Evolutionary conservation across 92 coral and sea anemone genomes (phyloP), one percentile per base, ranked within the genome.

Genomic region (Nematostella vectensis): DNA sequence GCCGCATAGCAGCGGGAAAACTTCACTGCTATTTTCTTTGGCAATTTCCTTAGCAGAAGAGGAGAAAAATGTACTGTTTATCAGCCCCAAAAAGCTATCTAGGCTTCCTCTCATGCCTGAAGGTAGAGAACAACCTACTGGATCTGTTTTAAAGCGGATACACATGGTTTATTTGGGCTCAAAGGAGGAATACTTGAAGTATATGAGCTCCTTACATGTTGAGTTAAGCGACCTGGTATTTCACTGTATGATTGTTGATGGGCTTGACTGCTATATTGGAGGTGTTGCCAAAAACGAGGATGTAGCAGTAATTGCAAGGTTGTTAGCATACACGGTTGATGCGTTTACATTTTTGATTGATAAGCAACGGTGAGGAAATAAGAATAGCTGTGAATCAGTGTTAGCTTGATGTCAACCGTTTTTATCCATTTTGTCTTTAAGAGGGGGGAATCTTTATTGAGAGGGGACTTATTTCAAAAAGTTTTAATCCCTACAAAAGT

Each of bases 31-130:
- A 19, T 89, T 89, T 27, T 81, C 83, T 43, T 75, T 81, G 20
- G 97, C 97, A 16, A 30, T 89, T 31, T 81, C 77, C 28, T 85
- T 72, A 54, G 95, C 95, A 13, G 95, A 89, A 19, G 83, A 89
- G 31, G 87, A 74, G 24, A 76, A 74, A 49, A 30, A 73, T 27
- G 97, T 89, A 40, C 72, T 89, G 15, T 89, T 65, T 27, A 72
- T 85, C 20, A 69, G 81, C 50, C 95, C 95, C 10, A 69, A 58
- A 48, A 79, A 76, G 15, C 27, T 78, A 30, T 56, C 63, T 10
- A 74, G 55, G 18, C 84, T 89, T 45, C 97, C 97, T 15, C 55
- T 74, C 6, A 67, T 78, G 36, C 72, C 79, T 23, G 80, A 72
- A 17, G 87, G 95, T 54, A 65, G 84, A 27, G 44, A 31, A 27